Base-by-base conservation (phyloP, 1,140 invertebrate genomes). In the Scylla paramamosain region DNA sequence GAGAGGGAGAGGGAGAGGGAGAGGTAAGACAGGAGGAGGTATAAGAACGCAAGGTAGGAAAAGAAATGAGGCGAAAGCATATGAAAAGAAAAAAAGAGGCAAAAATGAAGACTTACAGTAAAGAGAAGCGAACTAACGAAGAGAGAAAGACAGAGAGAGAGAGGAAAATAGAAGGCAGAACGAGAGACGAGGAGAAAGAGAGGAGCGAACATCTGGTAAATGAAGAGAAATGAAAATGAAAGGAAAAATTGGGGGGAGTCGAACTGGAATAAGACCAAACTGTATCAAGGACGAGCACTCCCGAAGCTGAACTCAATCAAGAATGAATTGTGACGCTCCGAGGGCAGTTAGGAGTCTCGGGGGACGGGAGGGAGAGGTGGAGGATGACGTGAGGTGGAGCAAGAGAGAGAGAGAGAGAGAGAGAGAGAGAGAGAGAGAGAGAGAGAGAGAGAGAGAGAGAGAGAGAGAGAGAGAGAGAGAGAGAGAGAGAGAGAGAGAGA, bases 121-220 rank as follows among this genome's bases (percentile, higher is more conserved):
- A 28, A 88, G n/a, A 91, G 31, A 52, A 59, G 46, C 46, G 31
- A 59, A 91, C 6, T 29, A 59, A 91, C 28, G 46, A 48, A 91
- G 89, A 91, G 89, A 91, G 89, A 52, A 29, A 52, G 89, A 52
- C 45, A 52, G 28, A 52, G 45, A 52, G 45, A 29, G 45, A 25
- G 89, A 91, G 89, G 52, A 12, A 29, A 45, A 46, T 0, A n/a
- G n/a, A n/a, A 16, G 25, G n/a, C 6, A 39, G 83, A 14, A 16
- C 0, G n/a, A 28, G 83, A 39, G 32, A 86, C 0, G 25, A 14
- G 1, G 83, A 86, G 12, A 86, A n/a, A 39, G 12, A 39, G n/a
- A n/a, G 83, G 25, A 86, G 28, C 52, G 20, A n/a, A 3, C 67
- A 77, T n/a, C 20, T 77, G 67, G n/a, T n/a, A 77, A 77, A 77